Evolutionary conservation across 2,113 vertebrate species (phyloP).

Genomic region (Toxotes chatareus): DNA sequence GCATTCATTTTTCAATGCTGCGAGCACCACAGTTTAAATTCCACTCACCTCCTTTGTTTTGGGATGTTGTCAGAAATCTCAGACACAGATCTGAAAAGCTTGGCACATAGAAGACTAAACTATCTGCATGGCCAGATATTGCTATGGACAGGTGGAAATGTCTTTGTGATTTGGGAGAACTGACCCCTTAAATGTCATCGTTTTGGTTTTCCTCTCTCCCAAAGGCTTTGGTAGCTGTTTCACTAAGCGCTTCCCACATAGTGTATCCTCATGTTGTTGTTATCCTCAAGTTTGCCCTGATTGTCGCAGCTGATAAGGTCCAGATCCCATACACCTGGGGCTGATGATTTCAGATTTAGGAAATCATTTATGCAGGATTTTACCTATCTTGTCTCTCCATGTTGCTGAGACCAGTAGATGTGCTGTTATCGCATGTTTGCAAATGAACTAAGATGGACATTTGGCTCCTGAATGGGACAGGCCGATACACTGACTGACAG

Average conservation of each 20-base stretch:
- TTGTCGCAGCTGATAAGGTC: constrained; percentile 29
- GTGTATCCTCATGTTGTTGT: background rate
- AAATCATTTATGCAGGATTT: constrained; percentile 44
- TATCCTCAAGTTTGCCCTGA: constrained; percentile 30
- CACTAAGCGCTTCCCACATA: background rate
- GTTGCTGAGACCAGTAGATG: background rate
- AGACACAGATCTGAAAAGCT: background rate
- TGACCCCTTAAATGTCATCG: background rate
- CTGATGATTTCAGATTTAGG: constrained; percentile 26
- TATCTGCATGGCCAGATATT: background rate
- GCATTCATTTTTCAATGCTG: background rate
- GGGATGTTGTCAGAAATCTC: background rate
- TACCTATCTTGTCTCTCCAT: background rate
- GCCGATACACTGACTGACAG: constrained; percentile 14
- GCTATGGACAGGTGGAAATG: no score
- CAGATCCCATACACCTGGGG: background rate
- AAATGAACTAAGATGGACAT: constrained; percentile 37
- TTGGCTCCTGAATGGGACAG: constrained; percentile 10
- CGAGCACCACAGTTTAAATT: background rate
- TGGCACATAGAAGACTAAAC: background rate
- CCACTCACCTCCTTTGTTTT: background rate
- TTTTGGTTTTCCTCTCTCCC: background rate
- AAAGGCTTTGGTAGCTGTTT: background rate
- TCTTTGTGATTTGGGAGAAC: background rate
- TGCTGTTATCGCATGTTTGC: constrained; percentile 19